Evolutionary conservation across 2,797 vertebrate genomes (phyloP), one percentile per base, ranked within the genome.

Genomic region (Diceros bicornis): DNA sequence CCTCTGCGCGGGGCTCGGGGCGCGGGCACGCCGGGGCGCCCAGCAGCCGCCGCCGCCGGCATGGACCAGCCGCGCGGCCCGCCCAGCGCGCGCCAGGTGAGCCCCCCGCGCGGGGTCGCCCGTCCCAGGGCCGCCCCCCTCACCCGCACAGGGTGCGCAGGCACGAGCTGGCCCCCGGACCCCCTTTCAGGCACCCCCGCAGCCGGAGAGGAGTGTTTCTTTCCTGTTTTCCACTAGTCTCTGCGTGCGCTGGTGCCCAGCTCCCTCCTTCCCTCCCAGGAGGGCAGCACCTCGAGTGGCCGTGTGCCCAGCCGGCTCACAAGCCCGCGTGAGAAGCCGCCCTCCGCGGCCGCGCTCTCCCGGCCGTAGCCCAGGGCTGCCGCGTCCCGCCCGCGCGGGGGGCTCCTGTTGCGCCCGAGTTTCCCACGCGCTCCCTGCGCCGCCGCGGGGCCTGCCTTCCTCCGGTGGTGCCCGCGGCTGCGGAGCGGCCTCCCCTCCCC

Each of bases 51-150:
- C 59, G 50, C 94, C 14, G 32, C 85, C 12, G 14, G 77, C 68
- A 98, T 98, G 98, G 97, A 98, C 41, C 74, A 69, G 69, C 74
- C 20, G 62, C 91, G 68, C 59, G 8, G 91, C 88, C 59, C 4
- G 27, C 41, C 14, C 12, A 69, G 69, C 23, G 32, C 37, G 44
- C 27, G 6, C 69, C 97, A 98, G 97, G 98, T 98, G 96, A 98
- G 97, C 41, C 71, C 50, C 62, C 34, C 27, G 69, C 5, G 52
- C 17, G 37, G 86, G 32, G 57, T 82, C 85, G 50, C n/a, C 6
- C 0, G n/a, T 71, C 47, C 44, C 18, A 20, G 52, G 29, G 34
- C 68, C 2, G 23, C 29, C 64, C 1, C 32, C 29, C 2, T 34
- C 44, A 44, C 20, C 27, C 52, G 52, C 47, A 8, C 44, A 14